A percentile compares a stretch with the other conserved stretches of the same genome.
phyloP scores from a whole-genome alignment of 2,888 invertebrate species.

The Hypsopygia costalis region DNA sequence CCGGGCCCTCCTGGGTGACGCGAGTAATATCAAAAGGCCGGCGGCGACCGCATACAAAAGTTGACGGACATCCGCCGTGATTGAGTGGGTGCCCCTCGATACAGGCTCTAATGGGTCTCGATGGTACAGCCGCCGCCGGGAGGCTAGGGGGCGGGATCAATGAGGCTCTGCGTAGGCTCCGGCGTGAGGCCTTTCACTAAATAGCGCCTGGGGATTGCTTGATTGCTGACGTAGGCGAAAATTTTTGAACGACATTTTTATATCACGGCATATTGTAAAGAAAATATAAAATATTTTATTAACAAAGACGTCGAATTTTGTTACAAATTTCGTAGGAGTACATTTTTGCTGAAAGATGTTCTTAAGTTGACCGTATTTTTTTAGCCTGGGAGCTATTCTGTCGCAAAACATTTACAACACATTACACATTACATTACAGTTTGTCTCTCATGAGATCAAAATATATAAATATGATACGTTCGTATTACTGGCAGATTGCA shows the following conservation, averaged over 20 bases:
- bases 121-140: conserved; percentile 22
- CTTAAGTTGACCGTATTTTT: no score
- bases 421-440: no score
- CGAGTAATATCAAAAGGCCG: conserved; percentile 47
- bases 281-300: no score
- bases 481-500: no score
- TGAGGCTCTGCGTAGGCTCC: conserved; percentile 41
- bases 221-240: conserved; percentile 44
- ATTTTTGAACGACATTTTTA: conserved; percentile 24
- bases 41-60: conserved; percentile 49
- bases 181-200: conserved; percentile 33
- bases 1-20: conserved; percentile 16
- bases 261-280: conserved; percentile 4
- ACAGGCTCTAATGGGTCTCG: conserved; percentile 61
- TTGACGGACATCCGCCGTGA: conserved; percentile 68
- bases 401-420: no score
- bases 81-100: conserved; percentile 61
- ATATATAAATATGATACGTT: no score
- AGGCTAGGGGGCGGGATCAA: conserved; percentile 26
- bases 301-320: no score
- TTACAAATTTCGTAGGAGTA: no score
- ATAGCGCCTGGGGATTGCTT: conserved; percentile 51
- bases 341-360: no score
- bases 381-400: no score
- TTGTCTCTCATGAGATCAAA: no score